Evolutionary conservation across 2,888 invertebrate species (phyloP), one percentile per base, ranked within the genome.

Genomic region (Altica lythri): DNA sequence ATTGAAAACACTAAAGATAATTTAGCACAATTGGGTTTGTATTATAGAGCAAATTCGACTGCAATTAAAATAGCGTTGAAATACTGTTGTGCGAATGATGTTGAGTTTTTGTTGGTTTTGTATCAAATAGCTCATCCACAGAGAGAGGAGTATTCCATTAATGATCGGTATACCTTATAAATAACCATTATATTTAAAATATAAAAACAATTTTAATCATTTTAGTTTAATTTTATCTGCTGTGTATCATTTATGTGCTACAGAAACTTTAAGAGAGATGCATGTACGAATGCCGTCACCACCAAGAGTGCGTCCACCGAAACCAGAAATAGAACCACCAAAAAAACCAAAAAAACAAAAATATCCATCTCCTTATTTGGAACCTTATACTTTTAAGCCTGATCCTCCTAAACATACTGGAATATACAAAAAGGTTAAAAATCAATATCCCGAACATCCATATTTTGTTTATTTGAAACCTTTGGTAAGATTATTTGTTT

Each of bases 231-330:
- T 77, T 6, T 59, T 77, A 9, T 76, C 76, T 2, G 67, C 71
- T 0, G 73, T 77, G 0, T 72, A 70, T 5, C 76, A 77, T 63
- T 61, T 77, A 27, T 68, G 71, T 5, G 70, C 77, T 52, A 66
- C 61, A 29, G 60, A 65, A 6, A 75, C 75, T 2, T 57, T 77
- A 14, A 66, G 67, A 35, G 77, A 77, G 57, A 55, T 77, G 35
- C 76, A 77, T 53, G 61, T 76, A 13, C 65, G 77, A 48, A 73
- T 75, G 45, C 77, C 77, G 2, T 77, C 77, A 8, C 77, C 77
- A 1, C 71, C 72, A 1, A 57, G 52, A 13, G 18, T 10, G n/a
- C n/a, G n/a, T n/a, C n/a, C n/a, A n/a, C n/a, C n/a, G n/a, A n/a
- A n/a, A n/a, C n/a, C n/a, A n/a, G n/a, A n/a, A n/a, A 16, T 30